Conservation (phyloP, 2,797 vertebrate genomes). For the Halcyon smyrnensis region DNA sequence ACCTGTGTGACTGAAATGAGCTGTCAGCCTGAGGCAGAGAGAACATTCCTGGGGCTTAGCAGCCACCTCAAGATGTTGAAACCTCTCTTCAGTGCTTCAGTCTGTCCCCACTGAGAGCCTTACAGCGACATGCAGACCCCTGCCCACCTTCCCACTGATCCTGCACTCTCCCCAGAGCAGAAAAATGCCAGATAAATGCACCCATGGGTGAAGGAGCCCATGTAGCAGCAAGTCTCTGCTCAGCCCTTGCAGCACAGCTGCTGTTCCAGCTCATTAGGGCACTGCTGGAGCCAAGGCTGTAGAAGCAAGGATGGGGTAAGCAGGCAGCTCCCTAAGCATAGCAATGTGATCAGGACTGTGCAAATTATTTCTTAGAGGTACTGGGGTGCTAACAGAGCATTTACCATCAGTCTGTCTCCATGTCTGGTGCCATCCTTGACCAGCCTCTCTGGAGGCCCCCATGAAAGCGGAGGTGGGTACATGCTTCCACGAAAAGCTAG, state of each 20-base stretch:
- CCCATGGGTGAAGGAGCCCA: background rate
- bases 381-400: background rate
- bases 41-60: background rate
- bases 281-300: background rate
- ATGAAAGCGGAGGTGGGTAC: background rate
- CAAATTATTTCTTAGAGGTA: background rate
- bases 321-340: background rate
- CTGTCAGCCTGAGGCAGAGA: background rate
- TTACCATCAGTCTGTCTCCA: background rate
- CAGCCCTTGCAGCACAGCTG: background rate
- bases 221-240: background rate
- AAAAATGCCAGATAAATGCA: background rate
- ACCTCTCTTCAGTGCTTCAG: background rate
- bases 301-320: background rate
- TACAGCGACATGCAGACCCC: accelerated
- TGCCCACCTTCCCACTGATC: background rate
- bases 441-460: background rate
- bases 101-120: background rate
- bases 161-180: background rate
- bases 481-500: background rate
- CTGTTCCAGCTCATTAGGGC: background rate
- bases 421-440: background rate
- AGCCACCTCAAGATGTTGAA: background rate
- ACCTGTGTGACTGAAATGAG: background rate
- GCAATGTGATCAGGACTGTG: accelerated